Conservation (phyloP, 2,113 vertebrate species). For the Colaptes auratus region DNA sequence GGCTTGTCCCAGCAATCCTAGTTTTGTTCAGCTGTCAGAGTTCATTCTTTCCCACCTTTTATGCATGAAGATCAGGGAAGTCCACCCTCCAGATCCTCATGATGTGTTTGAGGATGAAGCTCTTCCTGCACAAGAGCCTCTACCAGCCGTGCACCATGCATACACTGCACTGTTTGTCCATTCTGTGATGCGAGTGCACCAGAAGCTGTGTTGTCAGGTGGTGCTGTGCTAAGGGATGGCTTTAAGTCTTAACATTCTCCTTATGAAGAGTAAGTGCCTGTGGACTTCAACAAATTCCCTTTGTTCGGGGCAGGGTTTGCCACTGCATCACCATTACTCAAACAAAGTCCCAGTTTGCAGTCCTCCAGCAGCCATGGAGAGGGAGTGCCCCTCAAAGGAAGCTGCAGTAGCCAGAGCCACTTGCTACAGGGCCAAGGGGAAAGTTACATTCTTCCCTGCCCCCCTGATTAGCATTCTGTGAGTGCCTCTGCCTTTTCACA, state of each 20-base stretch:
- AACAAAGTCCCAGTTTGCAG: conserved; percentile 14
- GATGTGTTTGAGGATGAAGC: background rate
- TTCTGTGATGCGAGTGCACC: background rate
- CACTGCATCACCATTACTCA: background rate
- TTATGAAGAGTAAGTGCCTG: conserved; percentile 7
- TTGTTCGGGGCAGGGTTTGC: background rate
- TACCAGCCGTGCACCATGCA: fast-evolving
- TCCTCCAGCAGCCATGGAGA: background rate
- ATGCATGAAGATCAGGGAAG: background rate
- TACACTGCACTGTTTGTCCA: background rate
- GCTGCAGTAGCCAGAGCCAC: conserved; percentile 56
- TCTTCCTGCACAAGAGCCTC: background rate
- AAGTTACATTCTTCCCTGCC: background rate
- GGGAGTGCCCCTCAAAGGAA: background rate
- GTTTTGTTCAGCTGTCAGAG: background rate
- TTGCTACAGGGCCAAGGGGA: conserved; percentile 1
- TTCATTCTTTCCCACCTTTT: background rate
- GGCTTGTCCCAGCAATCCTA: background rate
- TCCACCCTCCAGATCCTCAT: background rate
- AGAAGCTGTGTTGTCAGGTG: background rate
- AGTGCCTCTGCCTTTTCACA: background rate
- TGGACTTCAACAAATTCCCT: background rate
- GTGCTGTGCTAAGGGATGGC: background rate
- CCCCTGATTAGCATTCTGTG: background rate
- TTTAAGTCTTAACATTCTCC: background rate